phyloP scores from a whole-genome alignment of 2,113 vertebrate genomes.

The Pongo pygmaeus region DNA sequence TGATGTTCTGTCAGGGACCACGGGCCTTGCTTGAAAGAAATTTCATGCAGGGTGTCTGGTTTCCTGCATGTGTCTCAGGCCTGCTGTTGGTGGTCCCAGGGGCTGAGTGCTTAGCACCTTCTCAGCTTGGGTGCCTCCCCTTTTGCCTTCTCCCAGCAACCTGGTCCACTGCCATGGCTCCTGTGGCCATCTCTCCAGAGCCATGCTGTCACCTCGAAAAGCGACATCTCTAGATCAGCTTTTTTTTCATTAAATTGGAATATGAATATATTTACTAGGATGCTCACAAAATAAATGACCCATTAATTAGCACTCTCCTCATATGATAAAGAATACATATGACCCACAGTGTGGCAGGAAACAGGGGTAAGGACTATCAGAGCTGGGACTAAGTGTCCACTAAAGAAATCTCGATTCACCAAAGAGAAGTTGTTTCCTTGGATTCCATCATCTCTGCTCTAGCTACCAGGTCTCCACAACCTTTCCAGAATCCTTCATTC shows the following conservation, averaged over 20 bases:
- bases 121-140: background rate
- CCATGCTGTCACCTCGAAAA: background rate
- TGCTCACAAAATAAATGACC: background rate
- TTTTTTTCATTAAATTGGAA: background rate
- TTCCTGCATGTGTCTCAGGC: background rate
- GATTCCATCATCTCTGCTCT: background rate
- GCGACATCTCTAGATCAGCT: background rate
- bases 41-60: background rate
- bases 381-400: background rate
- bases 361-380: background rate
- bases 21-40: background rate
- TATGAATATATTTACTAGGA: constrained; percentile 24
- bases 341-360: background rate
- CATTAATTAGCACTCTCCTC: background rate
- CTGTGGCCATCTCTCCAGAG: background rate
- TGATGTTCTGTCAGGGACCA: background rate
- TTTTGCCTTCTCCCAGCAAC: background rate
- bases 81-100: background rate
- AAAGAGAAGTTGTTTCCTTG: background rate
- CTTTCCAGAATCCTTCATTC: background rate
- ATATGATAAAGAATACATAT: background rate
- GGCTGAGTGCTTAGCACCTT: background rate
- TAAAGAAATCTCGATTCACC: background rate
- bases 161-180: background rate
- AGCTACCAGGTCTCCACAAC: background rate